These are phyloP conservation scores for Adelognathus sp. DNA, from an alignment of 2,888 invertebrate species.

Conservation along the genomic window DNA sequence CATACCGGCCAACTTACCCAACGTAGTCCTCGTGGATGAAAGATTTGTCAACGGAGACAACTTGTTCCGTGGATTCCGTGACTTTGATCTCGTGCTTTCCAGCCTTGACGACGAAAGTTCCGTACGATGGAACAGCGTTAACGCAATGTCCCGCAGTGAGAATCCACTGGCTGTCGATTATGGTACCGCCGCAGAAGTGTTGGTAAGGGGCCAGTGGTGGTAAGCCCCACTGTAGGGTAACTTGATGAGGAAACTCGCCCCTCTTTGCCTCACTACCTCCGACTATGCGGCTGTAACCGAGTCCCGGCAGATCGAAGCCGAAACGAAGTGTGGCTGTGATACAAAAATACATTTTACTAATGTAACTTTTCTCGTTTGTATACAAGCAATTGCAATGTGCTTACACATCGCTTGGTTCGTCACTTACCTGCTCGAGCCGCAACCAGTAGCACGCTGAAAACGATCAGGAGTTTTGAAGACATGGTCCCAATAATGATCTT, in stretches of 20 bases:
- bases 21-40: slow-evolving; percentile 73
- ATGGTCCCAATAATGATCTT: slow-evolving; percentile 49
- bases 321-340: slow-evolving; percentile 31
- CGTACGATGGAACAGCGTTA: slow-evolving; percentile 72
- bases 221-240: slow-evolving; percentile 78
- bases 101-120: slow-evolving; percentile 79
- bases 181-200: no score
- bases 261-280: slow-evolving; percentile 73
- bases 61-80: slow-evolving; percentile 76
- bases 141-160: slow-evolving; percentile 81
- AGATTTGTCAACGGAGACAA: slow-evolving; percentile 68
- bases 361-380: no score
- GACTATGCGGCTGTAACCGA: slow-evolving; percentile 59
- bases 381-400: no score
- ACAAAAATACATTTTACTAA: no score
- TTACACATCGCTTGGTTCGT: no score
- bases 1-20: no score
- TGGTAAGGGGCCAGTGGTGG: slow-evolving; percentile 57
- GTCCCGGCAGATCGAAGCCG: slow-evolving; percentile 53
- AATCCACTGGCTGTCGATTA: slow-evolving; percentile 78
- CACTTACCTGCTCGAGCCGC: slow-evolving; percentile 63
- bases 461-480: slow-evolving; percentile 58
- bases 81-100: slow-evolving; percentile 82
- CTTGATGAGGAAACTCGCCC: slow-evolving; percentile 81
- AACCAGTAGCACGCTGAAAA: slow-evolving; percentile 53